Evolutionary conservation across 2,797 vertebrate species (phyloP), one percentile per base, ranked within the genome.

Genomic region (Sphenopsis melanotis): DNA sequence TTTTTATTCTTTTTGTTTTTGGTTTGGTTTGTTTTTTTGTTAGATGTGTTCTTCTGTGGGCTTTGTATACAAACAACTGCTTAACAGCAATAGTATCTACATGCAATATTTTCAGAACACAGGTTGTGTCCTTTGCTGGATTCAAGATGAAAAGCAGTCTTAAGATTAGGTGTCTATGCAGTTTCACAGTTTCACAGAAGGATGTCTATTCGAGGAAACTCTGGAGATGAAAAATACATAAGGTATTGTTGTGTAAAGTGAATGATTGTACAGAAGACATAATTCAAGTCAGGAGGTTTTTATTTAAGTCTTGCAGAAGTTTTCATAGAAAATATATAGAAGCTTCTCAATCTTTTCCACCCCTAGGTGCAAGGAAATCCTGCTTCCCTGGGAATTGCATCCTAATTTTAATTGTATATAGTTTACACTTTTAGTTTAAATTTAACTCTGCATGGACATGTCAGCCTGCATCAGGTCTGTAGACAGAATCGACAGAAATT

Each of bases 401-500:
- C 34, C 55, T 90, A 74, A 27, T 64, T 85, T 42, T 75, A 90
- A 69, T 60, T 83, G 44, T 47, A 32, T n/a, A 14, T 70, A 76
- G 39, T 80, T 94, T 71, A 72, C 74, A 74, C 32, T 89, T 93
- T 42, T 81, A 69, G 72, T 83, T 89, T 46, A 77, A 76, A 95
- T 93, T 80, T 94, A 83, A 83, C 57, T 87, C 50, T 93, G 13
- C 77, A 26, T 80, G 42, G 64, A 77, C 16, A 50, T 89, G 91
- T 95, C 95, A 91, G 46, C 50, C 49, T 95, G n/a, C 90, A 86
- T 97, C 83, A 88, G 81, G 52, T 94, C 94, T 96, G 32, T 96
- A 81, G 96, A 94, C 65, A 63, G 70, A 89, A 94, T 96, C 79
- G 0, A 77, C 97, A 96, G 83, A 94, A 97, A 97, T 96, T 86